Conservation (phyloP, 2,888 invertebrate genomes). For the Drosophila kanekoi region DNA sequence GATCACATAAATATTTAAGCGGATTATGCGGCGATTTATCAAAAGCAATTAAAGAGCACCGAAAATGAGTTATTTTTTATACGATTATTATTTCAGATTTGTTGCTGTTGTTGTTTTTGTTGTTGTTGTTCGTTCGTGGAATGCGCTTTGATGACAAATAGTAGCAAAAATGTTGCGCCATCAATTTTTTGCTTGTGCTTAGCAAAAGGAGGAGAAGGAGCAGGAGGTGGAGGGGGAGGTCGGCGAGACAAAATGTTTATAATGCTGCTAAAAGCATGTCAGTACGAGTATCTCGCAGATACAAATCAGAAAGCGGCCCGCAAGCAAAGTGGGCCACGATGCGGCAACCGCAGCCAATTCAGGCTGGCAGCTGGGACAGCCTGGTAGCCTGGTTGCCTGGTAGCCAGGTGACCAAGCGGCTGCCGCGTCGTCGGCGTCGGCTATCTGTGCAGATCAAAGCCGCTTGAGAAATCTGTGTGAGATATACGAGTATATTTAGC, state of each 20-base stretch:
- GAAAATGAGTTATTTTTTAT: slow-evolving; percentile 53
- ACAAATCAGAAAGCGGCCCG: slow-evolving; percentile 67
- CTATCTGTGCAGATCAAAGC: slow-evolving; percentile 70
- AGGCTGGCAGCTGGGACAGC: slow-evolving; percentile 5
- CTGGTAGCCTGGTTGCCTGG: background rate
- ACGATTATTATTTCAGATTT: slow-evolving; percentile 42
- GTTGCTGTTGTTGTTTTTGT: slow-evolving; percentile 2
- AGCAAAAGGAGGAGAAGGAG: background rate
- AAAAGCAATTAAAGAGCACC: slow-evolving; percentile 76
- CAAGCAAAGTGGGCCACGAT: slow-evolving; percentile 67
- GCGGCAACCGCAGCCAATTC: slow-evolving; percentile 36
- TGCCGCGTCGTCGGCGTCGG: slow-evolving; percentile 26
- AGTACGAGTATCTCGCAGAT: slow-evolving; percentile 67
- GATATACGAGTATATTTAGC: slow-evolving; percentile 58
- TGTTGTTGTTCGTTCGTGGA: slow-evolving; percentile 57
- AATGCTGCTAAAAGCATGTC: slow-evolving; percentile 77
- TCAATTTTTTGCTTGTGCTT: slow-evolving; percentile 12
- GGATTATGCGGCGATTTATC: slow-evolving; percentile 80
- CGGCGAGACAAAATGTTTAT: slow-evolving; percentile 71
- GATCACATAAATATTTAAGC: slow-evolving; percentile 70
- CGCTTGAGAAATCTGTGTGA: slow-evolving; percentile 52
- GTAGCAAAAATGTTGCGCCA: slow-evolving; percentile 74
- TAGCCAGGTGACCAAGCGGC: slow-evolving; percentile 21
- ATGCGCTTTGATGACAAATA: slow-evolving; percentile 75
- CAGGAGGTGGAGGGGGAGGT: background rate